Evolutionary conservation across 2,888 invertebrate species (phyloP).

Genomic region (Caenorhabditis sp.): DNA sequence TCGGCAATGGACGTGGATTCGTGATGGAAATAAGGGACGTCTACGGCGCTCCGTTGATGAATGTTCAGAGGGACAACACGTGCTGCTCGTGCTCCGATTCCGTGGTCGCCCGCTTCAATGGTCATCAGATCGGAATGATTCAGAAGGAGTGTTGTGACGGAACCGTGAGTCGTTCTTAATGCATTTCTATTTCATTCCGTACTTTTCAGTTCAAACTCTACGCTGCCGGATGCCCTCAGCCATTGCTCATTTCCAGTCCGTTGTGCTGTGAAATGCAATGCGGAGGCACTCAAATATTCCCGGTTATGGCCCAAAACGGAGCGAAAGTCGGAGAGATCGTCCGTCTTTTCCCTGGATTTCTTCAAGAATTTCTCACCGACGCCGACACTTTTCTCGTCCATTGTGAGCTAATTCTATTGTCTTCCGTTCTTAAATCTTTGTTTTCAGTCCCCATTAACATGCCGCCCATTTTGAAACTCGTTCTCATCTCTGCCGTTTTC

Average conservation of each 20-base stretch:
- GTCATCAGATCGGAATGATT: background rate
- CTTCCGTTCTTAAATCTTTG: background rate
- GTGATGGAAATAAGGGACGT: background rate
- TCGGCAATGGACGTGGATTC: background rate
- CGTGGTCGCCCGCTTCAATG: background rate
- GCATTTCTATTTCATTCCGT: too few relatives aligned
- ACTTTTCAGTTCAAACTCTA: background rate
- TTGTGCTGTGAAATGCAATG: background rate
- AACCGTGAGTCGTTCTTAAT: background rate
- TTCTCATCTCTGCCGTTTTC: background rate
- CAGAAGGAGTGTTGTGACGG: background rate
- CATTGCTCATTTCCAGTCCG: background rate
- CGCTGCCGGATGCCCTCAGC: background rate
- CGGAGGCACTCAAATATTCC: background rate
- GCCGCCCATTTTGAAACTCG: background rate
- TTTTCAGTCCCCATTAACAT: background rate
- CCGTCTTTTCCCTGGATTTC: background rate
- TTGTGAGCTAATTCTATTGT: background rate
- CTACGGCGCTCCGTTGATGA: background rate
- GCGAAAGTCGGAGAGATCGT: background rate
- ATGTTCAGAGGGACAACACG: background rate
- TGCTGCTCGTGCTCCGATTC: background rate
- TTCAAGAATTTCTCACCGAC: background rate
- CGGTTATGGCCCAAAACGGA: background rate
- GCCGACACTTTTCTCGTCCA: background rate